These are phyloP conservation scores for Arrhopalites spinosus DNA, from an alignment of 2,888 invertebrate species.

Conservation along the genomic window DNA sequence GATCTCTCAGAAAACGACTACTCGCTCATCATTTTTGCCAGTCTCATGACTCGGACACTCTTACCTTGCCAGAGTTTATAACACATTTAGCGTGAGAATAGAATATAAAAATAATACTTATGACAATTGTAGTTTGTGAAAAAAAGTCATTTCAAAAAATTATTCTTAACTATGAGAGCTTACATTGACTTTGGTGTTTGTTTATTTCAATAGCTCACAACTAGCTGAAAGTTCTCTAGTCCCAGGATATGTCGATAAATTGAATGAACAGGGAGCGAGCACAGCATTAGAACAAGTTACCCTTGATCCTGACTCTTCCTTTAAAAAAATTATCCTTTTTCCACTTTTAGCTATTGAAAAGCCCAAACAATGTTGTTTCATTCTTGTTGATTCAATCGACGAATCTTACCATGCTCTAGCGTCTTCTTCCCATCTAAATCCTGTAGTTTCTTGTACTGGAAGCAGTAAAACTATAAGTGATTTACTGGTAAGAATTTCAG, in stretches of 20 bases:
- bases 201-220: too few relatives aligned
- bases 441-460: conserved; percentile 42
- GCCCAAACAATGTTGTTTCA: conserved; percentile 77
- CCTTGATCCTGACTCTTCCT: conserved; percentile 86
- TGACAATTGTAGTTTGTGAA: too few relatives aligned
- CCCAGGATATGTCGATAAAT: conserved; percentile 69
- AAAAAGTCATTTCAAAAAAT: too few relatives aligned
- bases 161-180: too few relatives aligned
- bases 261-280: conserved; percentile 24
- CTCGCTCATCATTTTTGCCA: conserved; percentile 87
- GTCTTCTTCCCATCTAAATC: conserved; percentile 3
- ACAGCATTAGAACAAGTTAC: conserved; percentile 70
- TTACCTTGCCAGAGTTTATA: conserved; percentile 84
- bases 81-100: conserved; percentile 80
- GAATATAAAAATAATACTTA: too few relatives aligned
- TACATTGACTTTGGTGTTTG: too few relatives aligned
- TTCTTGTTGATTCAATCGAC: conserved; percentile 91
- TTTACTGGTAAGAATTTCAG: too few relatives aligned
- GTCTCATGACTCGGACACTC: conserved; percentile 77
- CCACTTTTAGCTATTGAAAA: conserved; percentile 85
- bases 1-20: conserved; percentile 75
- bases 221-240: conserved; percentile 64
- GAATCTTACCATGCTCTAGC: conserved; percentile 62
- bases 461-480: conserved; percentile 74
- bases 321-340: conserved; percentile 83